Base-by-base conservation (phyloP, 2,888 invertebrate genomes). In the Uloborus plumipes region DNA sequence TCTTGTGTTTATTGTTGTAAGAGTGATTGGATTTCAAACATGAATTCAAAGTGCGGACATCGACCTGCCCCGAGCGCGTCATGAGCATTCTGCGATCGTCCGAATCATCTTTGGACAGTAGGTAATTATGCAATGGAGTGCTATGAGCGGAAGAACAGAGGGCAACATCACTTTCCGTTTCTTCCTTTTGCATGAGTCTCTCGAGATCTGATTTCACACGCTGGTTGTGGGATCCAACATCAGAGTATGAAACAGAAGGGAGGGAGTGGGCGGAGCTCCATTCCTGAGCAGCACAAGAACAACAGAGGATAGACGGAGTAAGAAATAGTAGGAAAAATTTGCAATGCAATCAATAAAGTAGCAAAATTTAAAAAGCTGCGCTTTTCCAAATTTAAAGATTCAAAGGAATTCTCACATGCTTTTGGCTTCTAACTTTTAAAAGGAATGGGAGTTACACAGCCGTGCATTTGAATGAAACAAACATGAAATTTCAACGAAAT, bases 241-340 rank as follows among this genome's bases (percentile, higher is more conserved):
- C 77, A 31, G 77, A 82, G 20, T 64, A 73, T 39, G 67, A 69
- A 73, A 73, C 69, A 50, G 83, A 83, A 51, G 83, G 77, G 53
- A 83, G 73, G 82, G 82, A 77, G 66, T 66, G 79, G 72, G 55
- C 78, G 70, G 76, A 78, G 66, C 75, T 80, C 84, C 79, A 70
- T 67, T 80, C 84, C 79, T 84, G 66, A 71, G 84, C 84, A 84
- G 84, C 84, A 79, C 75, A 83, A 83, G 82, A 83, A 77, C 67
- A 75, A 39, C 71, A 71, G 71, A 71, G 71, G 58, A 71, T 47
- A 71, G 71, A 77, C 58, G 71, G 51, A 73, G 31, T 69, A 55
- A 77, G 67, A 73, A 61, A 80, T 62, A 78, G 39, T 26, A 69
- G n/a, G 61, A 73, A 61, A 50, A 39, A 58, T 39, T 74, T 14